Evolutionary conservation across 2,888 invertebrate species (phyloP).

Genomic region (Hydraecia micacea): DNA sequence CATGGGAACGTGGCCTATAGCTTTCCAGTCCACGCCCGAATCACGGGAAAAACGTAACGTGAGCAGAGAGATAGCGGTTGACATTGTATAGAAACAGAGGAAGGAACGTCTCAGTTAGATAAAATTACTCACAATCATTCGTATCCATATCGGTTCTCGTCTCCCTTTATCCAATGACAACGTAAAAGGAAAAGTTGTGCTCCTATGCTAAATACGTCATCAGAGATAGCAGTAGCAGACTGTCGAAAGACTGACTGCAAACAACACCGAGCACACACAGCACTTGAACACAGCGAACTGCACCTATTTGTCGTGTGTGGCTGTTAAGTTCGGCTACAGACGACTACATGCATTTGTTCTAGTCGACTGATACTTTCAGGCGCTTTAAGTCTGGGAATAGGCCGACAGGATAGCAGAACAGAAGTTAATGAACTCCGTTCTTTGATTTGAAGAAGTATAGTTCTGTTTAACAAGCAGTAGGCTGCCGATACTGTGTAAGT

Average conservation of each 20-base stretch:
- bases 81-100: constrained; percentile 34
- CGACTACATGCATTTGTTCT: constrained; percentile 37
- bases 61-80: constrained; percentile 25
- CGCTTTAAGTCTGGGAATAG: constrained; percentile 37
- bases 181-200: constrained; percentile 56
- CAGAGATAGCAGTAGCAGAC: constrained; percentile 43
- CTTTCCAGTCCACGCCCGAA: not conserved
- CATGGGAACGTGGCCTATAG: not conserved
- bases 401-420: constrained; percentile 14
- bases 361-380: constrained; percentile 29
- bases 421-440: not conserved
- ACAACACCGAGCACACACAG: constrained; percentile 38
- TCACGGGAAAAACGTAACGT: constrained; percentile 14
- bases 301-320: constrained; percentile 29
- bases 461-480: not conserved
- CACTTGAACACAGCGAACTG: constrained; percentile 37
- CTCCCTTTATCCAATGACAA: constrained; percentile 47
- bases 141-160: constrained; percentile 38
- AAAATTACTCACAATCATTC: constrained; percentile 50
- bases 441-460: not conserved
- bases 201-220: constrained; percentile 40
- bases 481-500: not conserved
- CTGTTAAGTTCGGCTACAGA: constrained; percentile 12
- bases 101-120: constrained; percentile 20
- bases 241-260: constrained; percentile 41